Evolutionary conservation across 2,113 vertebrate species (phyloP).

Genomic region (Lophotis ruficrista): DNA sequence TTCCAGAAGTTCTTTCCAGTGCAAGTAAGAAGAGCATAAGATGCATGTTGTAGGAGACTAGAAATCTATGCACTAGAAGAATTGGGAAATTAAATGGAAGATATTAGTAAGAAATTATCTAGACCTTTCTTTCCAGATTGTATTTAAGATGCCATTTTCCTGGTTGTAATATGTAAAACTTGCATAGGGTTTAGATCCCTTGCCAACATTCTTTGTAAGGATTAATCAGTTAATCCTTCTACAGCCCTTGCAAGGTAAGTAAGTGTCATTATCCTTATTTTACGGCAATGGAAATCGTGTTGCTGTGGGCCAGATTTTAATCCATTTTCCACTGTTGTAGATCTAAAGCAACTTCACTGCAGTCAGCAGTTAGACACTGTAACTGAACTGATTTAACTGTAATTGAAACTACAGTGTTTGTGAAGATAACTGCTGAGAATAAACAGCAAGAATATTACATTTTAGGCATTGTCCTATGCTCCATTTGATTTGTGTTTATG

Average conservation of each 20-base stretch:
- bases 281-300: background rate
- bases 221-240: conserved; percentile 63
- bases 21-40: background rate
- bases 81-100: background rate
- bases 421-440: conserved; percentile 5
- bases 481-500: background rate
- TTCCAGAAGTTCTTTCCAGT: conserved; percentile 11
- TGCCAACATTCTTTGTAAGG: conserved; percentile 27
- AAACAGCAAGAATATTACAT: background rate
- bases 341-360: conserved; percentile 24
- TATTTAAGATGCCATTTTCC: conserved; percentile 23
- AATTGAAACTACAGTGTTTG: background rate
- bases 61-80: background rate
- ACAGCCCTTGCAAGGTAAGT: conserved; percentile 40
- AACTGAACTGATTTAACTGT: conserved; percentile 39
- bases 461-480: background rate
- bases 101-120: conserved; percentile 4
- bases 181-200: background rate
- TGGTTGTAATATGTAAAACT: background rate
- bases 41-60: background rate
- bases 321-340: conserved; percentile 35
- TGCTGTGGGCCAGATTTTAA: conserved; percentile 42
- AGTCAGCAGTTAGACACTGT: conserved; percentile 10
- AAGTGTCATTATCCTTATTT: conserved; percentile 49
- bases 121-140: conserved; percentile 6